A percentile compares a stretch with the other conserved stretches of the same genome.
These are phyloP conservation scores for Lutraria lutraria DNA, from an alignment of 2,888 invertebrate genomes.

Conservation along the genomic window DNA sequence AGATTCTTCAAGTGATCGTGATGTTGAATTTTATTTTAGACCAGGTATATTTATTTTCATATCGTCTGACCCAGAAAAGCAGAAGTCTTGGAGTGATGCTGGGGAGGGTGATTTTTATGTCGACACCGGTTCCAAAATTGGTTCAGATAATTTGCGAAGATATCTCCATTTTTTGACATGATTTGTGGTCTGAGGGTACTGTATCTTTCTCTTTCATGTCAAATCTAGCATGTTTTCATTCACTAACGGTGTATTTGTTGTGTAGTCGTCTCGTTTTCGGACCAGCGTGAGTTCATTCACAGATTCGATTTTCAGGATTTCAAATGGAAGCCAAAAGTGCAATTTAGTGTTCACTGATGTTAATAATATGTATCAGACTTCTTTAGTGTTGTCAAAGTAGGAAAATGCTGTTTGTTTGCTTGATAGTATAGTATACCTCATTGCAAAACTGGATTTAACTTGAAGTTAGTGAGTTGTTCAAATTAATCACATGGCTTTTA, in stretches of 20 bases:
- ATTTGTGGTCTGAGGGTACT: neutral
- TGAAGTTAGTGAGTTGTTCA: too few relatives aligned
- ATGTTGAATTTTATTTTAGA: constrained; percentile 82
- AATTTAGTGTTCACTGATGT: neutral
- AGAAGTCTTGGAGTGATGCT: constrained; percentile 59
- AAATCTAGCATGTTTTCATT: neutral
- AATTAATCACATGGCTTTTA: too few relatives aligned
- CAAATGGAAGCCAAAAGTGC: constrained; percentile 1
- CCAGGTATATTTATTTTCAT: constrained; percentile 74
- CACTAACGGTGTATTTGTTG: neutral
- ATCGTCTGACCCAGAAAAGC: constrained; percentile 37
- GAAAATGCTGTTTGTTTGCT: neutral
- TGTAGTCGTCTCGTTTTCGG: neutral
- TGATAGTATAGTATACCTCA: neutral
- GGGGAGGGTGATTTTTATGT: constrained; percentile 54
- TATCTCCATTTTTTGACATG: neutral
- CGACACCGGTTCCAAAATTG: constrained; percentile 69
- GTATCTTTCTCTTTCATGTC: neutral
- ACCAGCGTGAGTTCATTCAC: neutral
- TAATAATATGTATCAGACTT: neutral
- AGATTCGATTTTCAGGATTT: constrained; percentile 16
- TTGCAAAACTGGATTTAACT: neutral
- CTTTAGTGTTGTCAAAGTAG: neutral
- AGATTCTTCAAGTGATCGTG: constrained; percentile 81
- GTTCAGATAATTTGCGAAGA: constrained; percentile 24